phyloP scores from a whole-genome alignment of 2,888 invertebrate genomes.

The Reticulitermes lucifugus region DNA sequence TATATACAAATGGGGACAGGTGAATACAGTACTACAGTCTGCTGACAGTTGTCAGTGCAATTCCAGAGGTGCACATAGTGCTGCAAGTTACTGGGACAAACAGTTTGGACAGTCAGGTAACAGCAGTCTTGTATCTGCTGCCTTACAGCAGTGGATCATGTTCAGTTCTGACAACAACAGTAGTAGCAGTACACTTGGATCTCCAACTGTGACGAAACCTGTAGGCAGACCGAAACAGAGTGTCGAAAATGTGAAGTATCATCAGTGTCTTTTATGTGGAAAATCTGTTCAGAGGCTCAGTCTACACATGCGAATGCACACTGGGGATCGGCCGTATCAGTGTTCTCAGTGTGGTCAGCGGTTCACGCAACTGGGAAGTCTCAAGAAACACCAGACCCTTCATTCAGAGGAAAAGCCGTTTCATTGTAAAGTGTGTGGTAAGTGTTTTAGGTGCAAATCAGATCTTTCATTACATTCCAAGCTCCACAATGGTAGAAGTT shows the following conservation, averaged over 20 bases:
- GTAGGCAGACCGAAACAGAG: not conserved
- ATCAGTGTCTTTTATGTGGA: slow-evolving; percentile 5
- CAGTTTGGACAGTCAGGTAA: not conserved
- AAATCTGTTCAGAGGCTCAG: slow-evolving; percentile 22
- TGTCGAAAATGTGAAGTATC: not conserved
- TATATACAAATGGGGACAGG: not conserved
- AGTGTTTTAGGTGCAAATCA: slow-evolving; percentile 42
- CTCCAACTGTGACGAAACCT: not conserved
- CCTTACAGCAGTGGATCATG: slow-evolving; percentile 5
- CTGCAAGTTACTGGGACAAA: slow-evolving; percentile 5
- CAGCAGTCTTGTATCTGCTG: not conserved
- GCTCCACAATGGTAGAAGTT: slow-evolving; percentile 10
- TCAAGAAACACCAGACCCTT: slow-evolving; percentile 38
- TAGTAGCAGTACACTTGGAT: not conserved
- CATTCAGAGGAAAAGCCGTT: slow-evolving; percentile 41
- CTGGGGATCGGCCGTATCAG: slow-evolving; percentile 29
- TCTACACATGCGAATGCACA: slow-evolving; percentile 35
- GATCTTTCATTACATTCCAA: slow-evolving; percentile 22
- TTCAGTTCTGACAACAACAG: not conserved
- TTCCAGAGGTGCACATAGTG: not conserved
- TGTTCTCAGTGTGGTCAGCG: slow-evolving; percentile 42
- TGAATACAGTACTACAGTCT: not conserved
- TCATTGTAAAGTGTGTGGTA: slow-evolving; percentile 41
- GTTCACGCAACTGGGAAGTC: slow-evolving; percentile 28
- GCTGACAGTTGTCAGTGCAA: not conserved